Evolutionary conservation across 2,113 vertebrate genomes (phyloP).

Genomic region (Gracilinanus agilis): DNA sequence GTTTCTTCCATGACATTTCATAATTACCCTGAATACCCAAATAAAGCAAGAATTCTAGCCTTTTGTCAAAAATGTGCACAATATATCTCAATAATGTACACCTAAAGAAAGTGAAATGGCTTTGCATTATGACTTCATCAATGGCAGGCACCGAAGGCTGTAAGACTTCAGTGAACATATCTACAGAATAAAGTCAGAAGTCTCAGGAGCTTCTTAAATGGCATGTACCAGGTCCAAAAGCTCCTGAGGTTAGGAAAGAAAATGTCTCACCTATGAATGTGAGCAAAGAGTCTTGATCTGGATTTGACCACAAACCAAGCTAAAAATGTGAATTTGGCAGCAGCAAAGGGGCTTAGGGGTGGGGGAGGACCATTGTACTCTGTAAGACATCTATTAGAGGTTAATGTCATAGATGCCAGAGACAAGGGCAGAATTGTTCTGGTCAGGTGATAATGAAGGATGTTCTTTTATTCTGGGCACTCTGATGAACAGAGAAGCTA

Average conservation of each 20-base stretch:
- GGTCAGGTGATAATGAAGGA: not conserved
- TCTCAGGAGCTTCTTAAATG: conserved; percentile 21
- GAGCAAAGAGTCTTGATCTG: not conserved
- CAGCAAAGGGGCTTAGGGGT: too few relatives aligned
- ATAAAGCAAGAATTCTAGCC: conserved; percentile 59
- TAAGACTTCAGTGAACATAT: conserved; percentile 34
- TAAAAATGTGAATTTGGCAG: not conserved
- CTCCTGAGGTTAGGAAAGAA: conserved; percentile 14
- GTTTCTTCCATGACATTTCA: conserved; percentile 44
- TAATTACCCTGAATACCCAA: conserved; percentile 49
- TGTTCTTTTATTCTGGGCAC: not conserved
- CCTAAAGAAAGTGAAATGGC: conserved; percentile 52
- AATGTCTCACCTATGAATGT: not conserved
- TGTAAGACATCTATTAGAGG: not conserved
- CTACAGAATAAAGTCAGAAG: conserved; percentile 4
- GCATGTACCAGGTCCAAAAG: conserved; percentile 50
- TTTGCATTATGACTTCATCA: conserved; percentile 47
- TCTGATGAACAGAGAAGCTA: not conserved
- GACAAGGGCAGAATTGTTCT: not conserved
- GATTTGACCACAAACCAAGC: not conserved
- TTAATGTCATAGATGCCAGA: not conserved
- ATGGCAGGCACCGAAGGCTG: not conserved
- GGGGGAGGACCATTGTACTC: not conserved
- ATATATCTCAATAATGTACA: conserved; percentile 54
- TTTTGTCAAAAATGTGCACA: conserved; percentile 59